These are phyloP conservation scores for Stegophylla sp. DNA, from an alignment of 2,888 invertebrate species.

Conservation along the genomic window DNA sequence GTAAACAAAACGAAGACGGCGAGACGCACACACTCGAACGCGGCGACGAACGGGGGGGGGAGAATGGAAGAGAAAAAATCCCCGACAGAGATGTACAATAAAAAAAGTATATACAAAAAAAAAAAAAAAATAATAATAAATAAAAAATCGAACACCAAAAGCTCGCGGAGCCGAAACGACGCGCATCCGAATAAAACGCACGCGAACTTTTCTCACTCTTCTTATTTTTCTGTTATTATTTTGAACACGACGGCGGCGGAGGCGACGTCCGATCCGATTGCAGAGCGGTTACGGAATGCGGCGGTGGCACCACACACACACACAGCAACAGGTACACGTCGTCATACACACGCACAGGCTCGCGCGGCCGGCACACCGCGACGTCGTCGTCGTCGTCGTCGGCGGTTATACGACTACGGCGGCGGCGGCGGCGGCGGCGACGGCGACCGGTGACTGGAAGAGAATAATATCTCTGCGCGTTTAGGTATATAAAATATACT, in stretches of 20 bases:
- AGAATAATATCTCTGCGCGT: constrained; percentile 1
- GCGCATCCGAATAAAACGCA: too few relatives aligned
- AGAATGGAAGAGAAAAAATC: neutral
- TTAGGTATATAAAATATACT: neutral
- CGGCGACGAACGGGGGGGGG: neutral
- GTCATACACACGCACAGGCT: constrained; percentile 31
- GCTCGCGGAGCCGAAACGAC: neutral
- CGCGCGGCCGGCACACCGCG: constrained; percentile 23
- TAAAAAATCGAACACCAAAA: neutral
- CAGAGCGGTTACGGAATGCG: constrained; percentile 51
- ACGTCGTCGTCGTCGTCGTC: too few relatives aligned
- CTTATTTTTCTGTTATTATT: neutral
- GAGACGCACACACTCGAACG: neutral
- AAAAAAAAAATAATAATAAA: neutral
- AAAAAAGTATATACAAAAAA: too few relatives aligned
- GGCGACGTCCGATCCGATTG: constrained; percentile 45
- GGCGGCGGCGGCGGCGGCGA: constrained; percentile 4
- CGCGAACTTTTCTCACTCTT: too few relatives aligned
- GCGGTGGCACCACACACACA: constrained; percentile 2
- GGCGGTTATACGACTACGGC: constrained; percentile 1
- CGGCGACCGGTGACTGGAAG: constrained; percentile 8
- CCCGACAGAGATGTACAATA: neutral
- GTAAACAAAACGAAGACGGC: neutral
- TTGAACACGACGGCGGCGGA: neutral
- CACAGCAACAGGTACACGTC: constrained; percentile 54